These are phyloP conservation scores for Muscidifurax raptorellus DNA, from an alignment of 1,140 invertebrate genomes.

Conservation along the genomic window DNA sequence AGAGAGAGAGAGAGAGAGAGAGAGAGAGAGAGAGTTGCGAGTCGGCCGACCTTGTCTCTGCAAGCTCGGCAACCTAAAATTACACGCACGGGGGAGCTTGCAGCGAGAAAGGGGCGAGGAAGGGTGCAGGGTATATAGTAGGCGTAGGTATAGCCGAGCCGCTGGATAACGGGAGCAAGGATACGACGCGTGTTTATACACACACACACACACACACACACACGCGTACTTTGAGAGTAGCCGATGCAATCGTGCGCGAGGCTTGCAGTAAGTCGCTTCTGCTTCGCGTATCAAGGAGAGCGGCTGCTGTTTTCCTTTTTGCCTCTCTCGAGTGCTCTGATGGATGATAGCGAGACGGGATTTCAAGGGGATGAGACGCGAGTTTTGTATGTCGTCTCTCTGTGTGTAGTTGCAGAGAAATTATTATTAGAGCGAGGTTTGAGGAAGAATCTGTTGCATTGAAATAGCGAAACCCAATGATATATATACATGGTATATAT, in stretches of 20 bases:
- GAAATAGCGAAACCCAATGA: too few relatives aligned
- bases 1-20: not conserved
- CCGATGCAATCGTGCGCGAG: not conserved
- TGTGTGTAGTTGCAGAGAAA: too few relatives aligned
- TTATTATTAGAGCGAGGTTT: too few relatives aligned
- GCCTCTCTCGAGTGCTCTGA: too few relatives aligned
- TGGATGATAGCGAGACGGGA: too few relatives aligned
- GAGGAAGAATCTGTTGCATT: too few relatives aligned
- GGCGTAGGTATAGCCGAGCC: not conserved
- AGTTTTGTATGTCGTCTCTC: too few relatives aligned
- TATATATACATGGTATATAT: too few relatives aligned
- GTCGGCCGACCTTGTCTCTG: conserved; percentile 18
- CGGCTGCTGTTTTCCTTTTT: not conserved
- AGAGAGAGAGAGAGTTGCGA: not conserved
- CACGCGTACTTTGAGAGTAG: not conserved
- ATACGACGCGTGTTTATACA: not conserved
- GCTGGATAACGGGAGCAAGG: conserved; percentile 31
- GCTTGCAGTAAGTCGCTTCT: not conserved
- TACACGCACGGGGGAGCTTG: not conserved
- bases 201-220: too few relatives aligned
- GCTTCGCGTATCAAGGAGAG: conserved; percentile 6
- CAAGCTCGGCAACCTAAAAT: conserved; percentile 33
- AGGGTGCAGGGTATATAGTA: not conserved
- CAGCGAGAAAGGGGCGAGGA: not conserved
- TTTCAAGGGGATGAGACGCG: too few relatives aligned